Evolutionary conservation across 2,888 invertebrate species (phyloP).

Genomic region (Cosmia pyralina): DNA sequence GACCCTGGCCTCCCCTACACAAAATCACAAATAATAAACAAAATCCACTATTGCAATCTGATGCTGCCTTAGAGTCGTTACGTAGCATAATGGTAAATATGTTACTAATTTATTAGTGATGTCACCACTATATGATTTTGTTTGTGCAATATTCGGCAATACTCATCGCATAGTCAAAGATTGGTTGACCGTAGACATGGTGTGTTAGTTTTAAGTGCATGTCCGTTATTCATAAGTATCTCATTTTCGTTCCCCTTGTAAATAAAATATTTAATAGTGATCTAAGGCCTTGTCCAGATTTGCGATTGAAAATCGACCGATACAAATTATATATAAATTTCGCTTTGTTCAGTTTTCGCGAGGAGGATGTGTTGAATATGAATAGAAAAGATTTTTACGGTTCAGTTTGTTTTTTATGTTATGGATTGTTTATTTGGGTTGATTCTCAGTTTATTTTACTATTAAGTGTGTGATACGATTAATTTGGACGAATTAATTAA

Average conservation of each 20-base stretch:
- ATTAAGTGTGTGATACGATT: slow-evolving; percentile 28
- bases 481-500: slow-evolving; percentile 16
- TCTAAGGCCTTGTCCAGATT: slow-evolving; percentile 63
- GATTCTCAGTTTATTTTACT: slow-evolving; percentile 39
- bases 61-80: slow-evolving; percentile 21
- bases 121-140: slow-evolving; percentile 62
- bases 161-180: slow-evolving; percentile 85
- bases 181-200: slow-evolving; percentile 74
- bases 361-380: slow-evolving; percentile 47
- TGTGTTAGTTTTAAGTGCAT: slow-evolving; percentile 81
- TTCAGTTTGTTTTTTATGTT: slow-evolving; percentile 51
- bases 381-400: slow-evolving; percentile 52
- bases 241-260: slow-evolving; percentile 69
- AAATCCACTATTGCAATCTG: background rate
- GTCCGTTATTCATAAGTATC: slow-evolving; percentile 72
- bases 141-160: slow-evolving; percentile 89
- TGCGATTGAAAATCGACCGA: slow-evolving; percentile 58
- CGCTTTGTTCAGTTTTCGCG: slow-evolving; percentile 36
- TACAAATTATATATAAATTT: slow-evolving; percentile 35
- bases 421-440: slow-evolving; percentile 54
- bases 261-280: slow-evolving; percentile 63
- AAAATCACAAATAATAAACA: background rate
- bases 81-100: slow-evolving; percentile 48
- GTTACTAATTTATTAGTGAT: slow-evolving; percentile 58
- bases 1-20: background rate